Base-by-base conservation (phyloP, 2,113 vertebrate species). In the Acrocephalus arundinaceus region DNA sequence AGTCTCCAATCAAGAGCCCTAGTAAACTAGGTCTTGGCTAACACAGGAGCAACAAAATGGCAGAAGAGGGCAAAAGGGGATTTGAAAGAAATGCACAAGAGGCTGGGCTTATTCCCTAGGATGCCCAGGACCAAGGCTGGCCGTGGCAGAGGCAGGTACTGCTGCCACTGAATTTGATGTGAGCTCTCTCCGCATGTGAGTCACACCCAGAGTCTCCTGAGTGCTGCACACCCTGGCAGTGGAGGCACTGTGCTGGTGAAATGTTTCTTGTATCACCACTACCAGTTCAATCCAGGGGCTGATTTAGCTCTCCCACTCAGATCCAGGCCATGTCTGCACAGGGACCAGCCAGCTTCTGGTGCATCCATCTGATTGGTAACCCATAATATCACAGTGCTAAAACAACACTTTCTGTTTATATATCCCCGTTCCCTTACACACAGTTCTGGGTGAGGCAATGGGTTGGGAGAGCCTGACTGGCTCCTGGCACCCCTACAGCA, bases 1-100 rank as follows among this genome's bases (percentile, higher is more conserved):
- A 98, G 95, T 97, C 96, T 98, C 95, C 97, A 97, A 75, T 95
- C 77, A 97, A 97, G 96, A 97, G 49, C 94, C 95, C 96, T 85
- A 84, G 95, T 77, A 80, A 63, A 94, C 97, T 96, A 97, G 97
- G 97, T 97, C 83, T 97, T 84, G 96, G 94, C 94, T 96, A 96
- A 98, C 96, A 98, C 94, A 98, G 98, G 97, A 98, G 96, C 94
- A 98, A 97, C 97, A 97, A 95, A 94, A 97, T 85, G 96, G 97
- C 89, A 95, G 97, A 89, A 96, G 93, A 96, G 90, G 97, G 97
- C 94, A 97, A 97, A 97, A 93, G 75, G 86, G 78, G 57, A 85
- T 87, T 96, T 72, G 94, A 88, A 90, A 94, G 95, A 93, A 96
- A 95, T 71, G 89, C 93, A 96, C 94, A 81, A 94, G 62, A 94